Conservation (phyloP, 2,113 vertebrate genomes). For the Dasypus novemcinctus region DNA sequence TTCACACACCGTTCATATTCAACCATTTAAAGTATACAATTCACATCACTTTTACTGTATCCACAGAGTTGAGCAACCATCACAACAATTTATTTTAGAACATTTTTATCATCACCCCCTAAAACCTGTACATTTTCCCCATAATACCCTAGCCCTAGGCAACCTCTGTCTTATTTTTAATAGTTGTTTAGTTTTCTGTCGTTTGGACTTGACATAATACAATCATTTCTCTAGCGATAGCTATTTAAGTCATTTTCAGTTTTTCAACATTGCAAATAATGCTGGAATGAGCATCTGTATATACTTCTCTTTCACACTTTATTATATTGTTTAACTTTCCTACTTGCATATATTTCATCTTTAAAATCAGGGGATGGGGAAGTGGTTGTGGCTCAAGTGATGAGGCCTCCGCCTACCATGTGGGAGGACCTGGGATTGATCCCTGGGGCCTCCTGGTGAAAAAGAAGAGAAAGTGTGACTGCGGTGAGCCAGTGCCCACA, state of each 20-base stretch:
- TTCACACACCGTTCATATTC: not conserved
- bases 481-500: too few species aligned
- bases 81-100: not conserved
- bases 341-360: not conserved
- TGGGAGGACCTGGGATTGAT: too few species aligned
- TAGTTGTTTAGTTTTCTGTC: constrained; percentile 34
- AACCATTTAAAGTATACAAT: not conserved
- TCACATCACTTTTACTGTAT: too few species aligned
- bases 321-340: not conserved
- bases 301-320: not conserved
- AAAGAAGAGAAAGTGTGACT: too few species aligned
- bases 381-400: too few species aligned
- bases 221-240: not conserved
- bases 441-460: too few species aligned
- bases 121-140: not conserved
- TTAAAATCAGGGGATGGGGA: not conserved
- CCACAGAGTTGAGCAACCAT: not conserved
- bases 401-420: too few species aligned
- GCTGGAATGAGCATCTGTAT: not conserved
- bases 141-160: not conserved
- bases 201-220: constrained; percentile 18
- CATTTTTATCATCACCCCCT: not conserved
- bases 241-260: not conserved
- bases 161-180: not conserved
- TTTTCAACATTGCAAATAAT: constrained; percentile 20